Evolutionary conservation across 1,140 invertebrate species (phyloP).

Genomic region (Drosophila serrata): DNA sequence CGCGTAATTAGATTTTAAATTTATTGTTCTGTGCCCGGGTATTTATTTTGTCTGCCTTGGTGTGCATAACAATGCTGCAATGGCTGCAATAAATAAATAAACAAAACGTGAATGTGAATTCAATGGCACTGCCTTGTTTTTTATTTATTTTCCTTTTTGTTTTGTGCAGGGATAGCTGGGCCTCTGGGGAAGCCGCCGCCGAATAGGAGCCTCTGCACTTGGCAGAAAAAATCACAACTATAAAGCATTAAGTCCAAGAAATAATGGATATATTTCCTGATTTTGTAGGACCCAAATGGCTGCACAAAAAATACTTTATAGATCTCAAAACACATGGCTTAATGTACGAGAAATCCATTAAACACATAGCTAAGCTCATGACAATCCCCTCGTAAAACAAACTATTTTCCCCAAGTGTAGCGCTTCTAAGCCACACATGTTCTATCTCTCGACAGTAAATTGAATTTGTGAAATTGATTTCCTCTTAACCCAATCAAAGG

Average conservation of each 20-base stretch:
- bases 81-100: conserved; percentile 79
- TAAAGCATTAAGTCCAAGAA: neutral
- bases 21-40: conserved; percentile 70
- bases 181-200: conserved; percentile 7
- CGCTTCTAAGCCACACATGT: conserved; percentile 11
- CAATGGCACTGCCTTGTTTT: conserved; percentile 44
- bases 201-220: conserved; percentile 9
- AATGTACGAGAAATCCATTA: too few relatives aligned
- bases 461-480: conserved; percentile 50
- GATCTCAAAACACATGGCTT: neutral
- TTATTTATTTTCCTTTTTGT: neutral
- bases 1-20: conserved; percentile 84
- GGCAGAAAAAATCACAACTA: neutral
- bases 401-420: neutral
- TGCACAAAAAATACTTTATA: neutral
- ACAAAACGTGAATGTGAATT: conserved; percentile 75
- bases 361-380: too few relatives aligned
- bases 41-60: conserved; percentile 72
- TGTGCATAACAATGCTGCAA: conserved; percentile 80
- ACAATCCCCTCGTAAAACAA: neutral
- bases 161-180: conserved; percentile 16
- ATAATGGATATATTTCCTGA: neutral
- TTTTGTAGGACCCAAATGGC: neutral
- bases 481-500: conserved; percentile 2
- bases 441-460: conserved; percentile 21